Percentiles rank a stretch among this genome's conserved stretches.
phyloP scores from a whole-genome alignment of 2,888 invertebrate genomes.

The Iselma pallidipennis region DNA sequence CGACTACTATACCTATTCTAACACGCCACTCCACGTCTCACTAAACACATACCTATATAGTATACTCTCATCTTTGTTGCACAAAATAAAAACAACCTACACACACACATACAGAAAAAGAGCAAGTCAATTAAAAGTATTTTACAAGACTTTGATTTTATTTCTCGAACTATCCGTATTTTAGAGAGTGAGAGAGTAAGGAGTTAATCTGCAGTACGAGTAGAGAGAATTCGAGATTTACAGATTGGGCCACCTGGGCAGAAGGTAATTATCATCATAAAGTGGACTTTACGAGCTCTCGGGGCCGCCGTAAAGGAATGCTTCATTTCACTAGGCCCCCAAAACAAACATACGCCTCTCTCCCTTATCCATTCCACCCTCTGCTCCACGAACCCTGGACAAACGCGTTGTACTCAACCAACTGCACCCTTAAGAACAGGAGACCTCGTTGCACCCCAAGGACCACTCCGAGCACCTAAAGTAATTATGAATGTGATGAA shows the following conservation, averaged over 20 bases:
- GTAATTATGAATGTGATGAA: conserved; percentile 54
- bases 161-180: no score
- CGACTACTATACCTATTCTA: conserved; percentile 41
- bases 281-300: conserved; percentile 58
- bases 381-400: conserved; percentile 28
- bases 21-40: conserved; percentile 18
- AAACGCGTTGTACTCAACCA: conserved; percentile 25
- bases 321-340: conserved; percentile 47
- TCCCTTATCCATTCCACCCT: conserved; percentile 17
- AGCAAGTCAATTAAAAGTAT: not conserved
- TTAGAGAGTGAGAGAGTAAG: not conserved
- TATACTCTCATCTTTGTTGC: not conserved
- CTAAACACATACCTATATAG: conserved; percentile 25
- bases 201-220: not conserved
- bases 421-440: conserved; percentile 38
- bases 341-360: conserved; percentile 45
- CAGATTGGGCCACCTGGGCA: conserved; percentile 27
- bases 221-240: conserved; percentile 15
- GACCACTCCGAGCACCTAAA: conserved; percentile 50
- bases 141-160: not conserved
- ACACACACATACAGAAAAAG: not conserved
- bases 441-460: conserved; percentile 40
- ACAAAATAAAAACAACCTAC: not conserved
- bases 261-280: conserved; percentile 58
- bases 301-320: conserved; percentile 52